Conservation (phyloP, 2,113 vertebrate genomes). For the Platichthys flesus region DNA sequence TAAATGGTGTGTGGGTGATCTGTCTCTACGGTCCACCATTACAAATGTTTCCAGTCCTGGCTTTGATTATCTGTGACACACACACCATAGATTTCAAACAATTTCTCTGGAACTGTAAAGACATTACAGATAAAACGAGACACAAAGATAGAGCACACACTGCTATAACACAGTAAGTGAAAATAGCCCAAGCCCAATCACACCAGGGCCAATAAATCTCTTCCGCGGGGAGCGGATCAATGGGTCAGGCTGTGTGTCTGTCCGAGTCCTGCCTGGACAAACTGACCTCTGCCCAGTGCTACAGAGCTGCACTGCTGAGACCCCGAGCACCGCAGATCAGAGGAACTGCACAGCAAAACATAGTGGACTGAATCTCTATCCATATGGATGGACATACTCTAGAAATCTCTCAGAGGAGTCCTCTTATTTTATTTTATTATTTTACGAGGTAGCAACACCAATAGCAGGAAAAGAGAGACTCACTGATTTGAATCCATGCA, state of each 20-base stretch:
- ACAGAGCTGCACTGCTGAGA: neutral
- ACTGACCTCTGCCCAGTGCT: constrained; percentile 38
- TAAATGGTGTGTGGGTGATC: neutral
- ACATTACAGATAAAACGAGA: neutral
- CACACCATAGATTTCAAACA: neutral
- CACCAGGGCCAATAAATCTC: constrained; percentile 54
- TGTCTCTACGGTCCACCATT: neutral
- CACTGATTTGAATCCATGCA: neutral
- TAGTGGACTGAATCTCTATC: neutral
- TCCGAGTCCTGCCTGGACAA: constrained; percentile 8
- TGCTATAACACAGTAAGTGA: neutral
- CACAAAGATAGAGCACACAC: neutral
- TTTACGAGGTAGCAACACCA: neutral
- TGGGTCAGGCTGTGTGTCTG: constrained; percentile 41
- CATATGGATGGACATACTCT: constrained; percentile 5
- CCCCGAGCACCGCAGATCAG: too few species aligned
- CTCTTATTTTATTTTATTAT: constrained; percentile 14
- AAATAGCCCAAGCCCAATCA: constrained; percentile 23
- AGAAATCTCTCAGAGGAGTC: constrained; percentile 9
- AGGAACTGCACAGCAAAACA: constrained; percentile 26
- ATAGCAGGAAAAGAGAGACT: neutral
- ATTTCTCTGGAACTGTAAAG: neutral
- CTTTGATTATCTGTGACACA: neutral
- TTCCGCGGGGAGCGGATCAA: constrained; percentile 48
- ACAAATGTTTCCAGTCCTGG: constrained; percentile 3